Evolutionary conservation across 2,113 vertebrate species (phyloP).

Genomic region (Clarias macrocephalus): DNA sequence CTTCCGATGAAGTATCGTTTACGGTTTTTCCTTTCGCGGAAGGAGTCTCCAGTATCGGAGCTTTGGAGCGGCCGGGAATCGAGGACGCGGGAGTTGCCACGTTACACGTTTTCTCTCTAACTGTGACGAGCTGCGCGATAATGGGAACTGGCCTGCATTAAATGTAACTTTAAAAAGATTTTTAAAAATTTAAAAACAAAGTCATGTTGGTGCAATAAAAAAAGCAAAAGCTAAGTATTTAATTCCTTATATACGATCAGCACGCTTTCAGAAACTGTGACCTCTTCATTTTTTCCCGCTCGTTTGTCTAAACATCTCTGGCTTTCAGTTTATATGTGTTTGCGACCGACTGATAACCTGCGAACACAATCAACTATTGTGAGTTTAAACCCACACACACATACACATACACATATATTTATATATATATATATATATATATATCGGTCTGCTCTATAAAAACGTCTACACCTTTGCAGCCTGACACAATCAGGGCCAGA

Average conservation of each 20-base stretch:
- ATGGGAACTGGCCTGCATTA: background rate
- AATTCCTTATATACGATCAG: background rate
- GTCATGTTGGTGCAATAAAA: too few relatives aligned
- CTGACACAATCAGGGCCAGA: constrained; percentile 36
- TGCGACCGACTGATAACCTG: background rate
- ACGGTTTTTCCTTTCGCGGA: background rate
- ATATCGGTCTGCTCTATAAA: constrained; percentile 24
- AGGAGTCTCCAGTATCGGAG: background rate
- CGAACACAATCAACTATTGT: constrained; percentile 40
- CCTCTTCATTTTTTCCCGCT: background rate
- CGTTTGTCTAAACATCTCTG: constrained; percentile 32
- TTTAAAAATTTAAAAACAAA: background rate
- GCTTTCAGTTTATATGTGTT: background rate
- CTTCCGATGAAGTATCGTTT: too few relatives aligned
- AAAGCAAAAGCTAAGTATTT: background rate
- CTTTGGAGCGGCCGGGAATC: background rate
- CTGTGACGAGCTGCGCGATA: background rate
- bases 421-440: background rate
- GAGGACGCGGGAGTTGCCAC: too few relatives aligned
- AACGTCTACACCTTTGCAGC: constrained; percentile 6
- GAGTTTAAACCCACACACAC: constrained; percentile 8
- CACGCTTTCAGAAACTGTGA: background rate
- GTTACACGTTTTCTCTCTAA: too few relatives aligned
- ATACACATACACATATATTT: background rate
- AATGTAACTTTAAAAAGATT: background rate